Conservation (phyloP, 1,140 invertebrate genomes). For the Pseudomyrmex cubaensis region DNA sequence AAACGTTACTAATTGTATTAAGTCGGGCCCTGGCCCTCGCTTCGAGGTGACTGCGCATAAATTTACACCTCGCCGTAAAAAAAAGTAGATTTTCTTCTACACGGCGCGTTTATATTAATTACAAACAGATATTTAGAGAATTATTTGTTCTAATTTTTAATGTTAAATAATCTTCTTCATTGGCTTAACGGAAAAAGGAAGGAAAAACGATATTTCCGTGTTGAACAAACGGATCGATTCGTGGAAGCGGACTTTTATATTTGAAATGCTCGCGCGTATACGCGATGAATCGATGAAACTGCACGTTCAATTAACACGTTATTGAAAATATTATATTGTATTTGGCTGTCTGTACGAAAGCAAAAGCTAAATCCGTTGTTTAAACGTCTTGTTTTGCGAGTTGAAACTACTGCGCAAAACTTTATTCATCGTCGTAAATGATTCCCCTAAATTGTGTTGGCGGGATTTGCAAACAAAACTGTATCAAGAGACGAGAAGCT, state of each 20-base stretch:
- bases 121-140: conserved; percentile 30
- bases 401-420: conserved; percentile 29
- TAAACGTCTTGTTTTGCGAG: conserved; percentile 23
- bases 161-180: conserved; percentile 15
- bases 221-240: conserved; percentile 7
- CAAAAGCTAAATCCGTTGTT: not conserved
- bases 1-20: conserved; percentile 73
- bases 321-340: conserved; percentile 26
- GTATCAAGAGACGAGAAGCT: conserved; percentile 68
- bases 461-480: conserved; percentile 73
- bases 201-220: not conserved
- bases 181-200: not conserved
- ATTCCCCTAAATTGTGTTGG: conserved; percentile 71
- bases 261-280: not conserved
- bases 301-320: conserved; percentile 32
- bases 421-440: conserved; percentile 71
- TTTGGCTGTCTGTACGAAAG: not conserved
- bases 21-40: conserved; percentile 1
- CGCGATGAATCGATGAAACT: not conserved
- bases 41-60: conserved; percentile 14
- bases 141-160: conserved; percentile 32
- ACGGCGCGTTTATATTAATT: not conserved
- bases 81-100: conserved; percentile 7
- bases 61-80: conserved; percentile 32
- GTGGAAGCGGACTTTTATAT: not conserved